Base-by-base conservation (phyloP, 2,797 vertebrate genomes). In the Remorina albescens region DNA sequence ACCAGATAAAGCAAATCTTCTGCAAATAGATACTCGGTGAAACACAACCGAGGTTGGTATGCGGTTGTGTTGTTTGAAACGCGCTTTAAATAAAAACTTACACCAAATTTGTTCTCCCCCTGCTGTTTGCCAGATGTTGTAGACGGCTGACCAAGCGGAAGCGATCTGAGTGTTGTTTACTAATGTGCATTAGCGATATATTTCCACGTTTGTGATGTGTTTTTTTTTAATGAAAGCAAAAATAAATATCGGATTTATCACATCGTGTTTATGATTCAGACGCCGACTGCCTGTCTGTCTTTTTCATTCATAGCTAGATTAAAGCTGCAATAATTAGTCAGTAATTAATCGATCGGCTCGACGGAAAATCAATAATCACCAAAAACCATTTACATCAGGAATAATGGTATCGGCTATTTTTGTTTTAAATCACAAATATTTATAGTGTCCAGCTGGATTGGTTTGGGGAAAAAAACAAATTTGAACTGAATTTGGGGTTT, bases 141-240 rank as follows among this genome's bases (percentile, higher is more conserved):
- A 61, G 78, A 47, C 81, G 32, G 36, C 67, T 58, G 74, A 72
- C 71, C 30, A 89, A 68, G 84, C 88, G 90, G 91, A 93, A 92
- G 89, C 58, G 63, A 70, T 76, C 57, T 61, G 47, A 68, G 36
- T 32, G 37, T 73, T 85, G 80, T 82, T 81, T 69, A 74, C 68
- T 74, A 69, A 74, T 58, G 26, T 63, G 51, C 13, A 67, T 25
- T 51, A 32, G 23, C 19, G 19, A 68, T 8, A 65, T 23, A 47
- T 55, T 11, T 28, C 12, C 42, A 15, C 10, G 28, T 39, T 66
- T 37, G 2, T 28, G 4, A 16, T 34, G 1, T n/a, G 3, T 15
- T 6, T 50, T 6, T 57, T 61, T 60, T 42, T 46, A 58, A 19
- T 61, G 8, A 18, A 26, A 9, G 2, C 15, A 25, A 32, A 23